Evolutionary conservation across 2,113 vertebrate species (phyloP), one percentile per base, ranked within the genome.

Genomic region (Hyla sarda): DNA sequence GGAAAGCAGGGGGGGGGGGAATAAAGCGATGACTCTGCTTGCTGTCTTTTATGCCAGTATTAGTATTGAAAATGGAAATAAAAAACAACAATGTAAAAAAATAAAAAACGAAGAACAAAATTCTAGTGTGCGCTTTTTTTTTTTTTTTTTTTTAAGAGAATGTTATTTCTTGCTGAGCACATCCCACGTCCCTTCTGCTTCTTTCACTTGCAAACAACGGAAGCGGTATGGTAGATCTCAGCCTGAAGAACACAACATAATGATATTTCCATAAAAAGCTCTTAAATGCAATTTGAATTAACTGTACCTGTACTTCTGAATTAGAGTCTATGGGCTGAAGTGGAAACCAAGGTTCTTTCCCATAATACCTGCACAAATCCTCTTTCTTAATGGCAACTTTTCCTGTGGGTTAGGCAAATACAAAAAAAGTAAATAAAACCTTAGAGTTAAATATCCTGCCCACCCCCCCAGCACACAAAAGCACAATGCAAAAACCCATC

Each of bases 311-410:
- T 88, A 99, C 98, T 88, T 99, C 98, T 82, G 98, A 98, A 92
- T 99, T 98, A 17, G 95, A 96, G 91, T 99, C 97, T 82, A 99
- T 92, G 73, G 97, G 96, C 21, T 99, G 98, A 88, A 99, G 93
- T 85, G 94, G 92, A 91, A 97, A 98, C 98, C 98, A 99, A 76
- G 96, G 94, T 90, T 99, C 98, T 91, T 95, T 98, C 81, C 97
- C 97, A 86, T 93, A 97, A 90, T 96, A 96, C 88, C 94, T 96
- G 92, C 93, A 95, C 86, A 99, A 93, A 88, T 99, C 97, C 91
- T 99, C 97, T 92, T 98, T 99, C 92, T 96, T 95, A 88, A 99
- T 98, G 65, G 97, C 96, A 85, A 99, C 97, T 90, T 99, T 99
- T 87, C 98, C 98, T 99, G 89, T 11, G 91, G 74, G 32, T 88